Percentiles rank a stretch among this genome's conserved stretches.
Conservation (phyloP, 53 echinoderm and acorn worm genomes). For the Echinarachnius parma region DNA sequence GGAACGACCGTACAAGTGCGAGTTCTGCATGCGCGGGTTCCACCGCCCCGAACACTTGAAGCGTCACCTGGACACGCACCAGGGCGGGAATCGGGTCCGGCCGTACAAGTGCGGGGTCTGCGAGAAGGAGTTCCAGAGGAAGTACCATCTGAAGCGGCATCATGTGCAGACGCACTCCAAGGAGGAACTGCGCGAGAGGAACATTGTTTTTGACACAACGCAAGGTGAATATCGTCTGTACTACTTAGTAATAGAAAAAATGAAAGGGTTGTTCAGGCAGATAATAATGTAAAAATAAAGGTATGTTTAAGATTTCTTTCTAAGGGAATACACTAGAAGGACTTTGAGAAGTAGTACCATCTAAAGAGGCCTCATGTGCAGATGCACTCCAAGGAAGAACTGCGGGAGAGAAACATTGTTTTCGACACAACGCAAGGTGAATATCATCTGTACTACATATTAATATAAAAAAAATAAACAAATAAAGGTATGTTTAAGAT, state of each 20-base stretch:
- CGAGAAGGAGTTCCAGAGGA: constrained; percentile 8
- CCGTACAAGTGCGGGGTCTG: constrained; percentile 6
- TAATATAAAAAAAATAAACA: too few relatives aligned
- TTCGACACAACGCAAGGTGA: too few relatives aligned
- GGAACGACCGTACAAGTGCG: constrained; percentile 5
- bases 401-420: too few relatives aligned
- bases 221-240: too few relatives aligned
- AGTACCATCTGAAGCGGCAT: constrained; percentile 21
- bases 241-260: too few relatives aligned
- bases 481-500: too few relatives aligned
- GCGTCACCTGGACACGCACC: constrained; percentile 21
- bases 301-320: too few relatives aligned
- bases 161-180: background rate
- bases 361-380: constrained; percentile 9
- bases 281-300: too few relatives aligned
- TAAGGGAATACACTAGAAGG: background rate
- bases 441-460: too few relatives aligned
- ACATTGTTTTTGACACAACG: too few relatives aligned
- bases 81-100: background rate
- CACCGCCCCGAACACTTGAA: constrained; percentile 20
- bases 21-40: constrained; percentile 16
- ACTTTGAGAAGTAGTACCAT: constrained; percentile 4
- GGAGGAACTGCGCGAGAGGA: too few relatives aligned
- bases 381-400: background rate
- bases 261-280: too few relatives aligned